phyloP scores from a whole-genome alignment of 2,888 invertebrate genomes.

The Thymelicus sylvestris region DNA sequence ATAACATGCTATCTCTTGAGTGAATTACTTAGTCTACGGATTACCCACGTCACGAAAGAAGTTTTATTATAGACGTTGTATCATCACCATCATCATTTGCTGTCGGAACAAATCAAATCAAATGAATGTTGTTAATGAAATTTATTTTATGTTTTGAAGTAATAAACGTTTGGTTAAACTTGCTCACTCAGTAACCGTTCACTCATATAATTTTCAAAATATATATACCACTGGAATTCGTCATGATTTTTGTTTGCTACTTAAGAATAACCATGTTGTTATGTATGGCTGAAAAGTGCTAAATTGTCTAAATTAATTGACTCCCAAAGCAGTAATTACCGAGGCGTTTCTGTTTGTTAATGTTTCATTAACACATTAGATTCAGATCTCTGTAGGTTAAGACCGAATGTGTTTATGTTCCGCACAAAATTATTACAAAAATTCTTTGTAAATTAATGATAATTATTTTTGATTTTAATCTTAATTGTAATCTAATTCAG shows the following conservation, averaged over 20 bases:
- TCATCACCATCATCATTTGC: constrained; percentile 8
- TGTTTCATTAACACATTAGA: constrained; percentile 65
- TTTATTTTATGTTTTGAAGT: constrained; percentile 17
- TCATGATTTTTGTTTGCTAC: too few relatives aligned
- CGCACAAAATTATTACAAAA: constrained; percentile 32
- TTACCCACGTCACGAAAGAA: background rate
- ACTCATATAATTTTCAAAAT: too few relatives aligned
- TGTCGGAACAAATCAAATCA: constrained; percentile 20
- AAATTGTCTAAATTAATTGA: too few relatives aligned
- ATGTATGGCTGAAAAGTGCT: too few relatives aligned
- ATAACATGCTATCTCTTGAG: too few relatives aligned
- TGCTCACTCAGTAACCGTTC: too few relatives aligned
- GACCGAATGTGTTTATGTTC: constrained; percentile 56
- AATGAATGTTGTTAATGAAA: constrained; percentile 23
- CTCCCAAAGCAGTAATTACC: constrained; percentile 54
- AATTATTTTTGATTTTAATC: constrained; percentile 36
- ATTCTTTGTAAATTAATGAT: constrained; percentile 38
- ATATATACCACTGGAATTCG: too few relatives aligned
- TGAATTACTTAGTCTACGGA: too few relatives aligned
- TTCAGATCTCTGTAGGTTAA: constrained; percentile 77
- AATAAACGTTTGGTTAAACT: too few relatives aligned
- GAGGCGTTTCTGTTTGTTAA: constrained; percentile 57
- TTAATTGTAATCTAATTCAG: constrained; percentile 43
- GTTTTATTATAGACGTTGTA: background rate
- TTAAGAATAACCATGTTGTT: too few relatives aligned